Evolutionary conservation across 2,797 vertebrate species (phyloP).

Genomic region (Hypotaenidia philippensis): DNA sequence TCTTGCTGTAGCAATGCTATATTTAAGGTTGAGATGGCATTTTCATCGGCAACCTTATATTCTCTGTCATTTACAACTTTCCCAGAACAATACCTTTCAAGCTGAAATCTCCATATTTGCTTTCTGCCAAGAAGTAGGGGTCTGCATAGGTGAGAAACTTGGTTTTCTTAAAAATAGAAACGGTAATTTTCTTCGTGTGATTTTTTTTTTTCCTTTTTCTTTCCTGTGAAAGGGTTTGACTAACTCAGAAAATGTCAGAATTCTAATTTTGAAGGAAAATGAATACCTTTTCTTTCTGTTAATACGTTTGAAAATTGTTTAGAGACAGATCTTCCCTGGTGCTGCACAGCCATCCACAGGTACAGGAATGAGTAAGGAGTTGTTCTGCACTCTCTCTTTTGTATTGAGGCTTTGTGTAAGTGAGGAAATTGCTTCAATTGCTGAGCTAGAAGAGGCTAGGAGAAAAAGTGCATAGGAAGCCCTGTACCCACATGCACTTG

Average conservation of each 20-base stretch:
- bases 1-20: not conserved
- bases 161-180: not conserved
- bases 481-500: not conserved
- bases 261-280: not conserved
- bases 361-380: not conserved
- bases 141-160: not conserved
- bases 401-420: fast-evolving
- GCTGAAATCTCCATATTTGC: not conserved
- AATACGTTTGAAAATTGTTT: not conserved
- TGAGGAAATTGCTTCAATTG: not conserved
- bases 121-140: not conserved
- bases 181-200: not conserved
- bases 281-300: not conserved
- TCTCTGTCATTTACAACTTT: not conserved
- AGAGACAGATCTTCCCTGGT: not conserved
- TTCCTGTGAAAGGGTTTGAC: not conserved
- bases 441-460: not conserved
- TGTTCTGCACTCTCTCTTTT: not conserved
- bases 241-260: not conserved
- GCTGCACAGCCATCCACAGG: fast-evolving
- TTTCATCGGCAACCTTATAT: slow-evolving; percentile 11
- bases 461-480: not conserved
- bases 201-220: not conserved
- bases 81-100: not conserved
- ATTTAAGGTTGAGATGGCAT: slow-evolving; percentile 14